A percentile compares a stretch with the other conserved stretches of the same genome.
phyloP scores from a whole-genome alignment of 92 coral and sea anemone genomes.

The Virgularia gustaviana region DNA sequence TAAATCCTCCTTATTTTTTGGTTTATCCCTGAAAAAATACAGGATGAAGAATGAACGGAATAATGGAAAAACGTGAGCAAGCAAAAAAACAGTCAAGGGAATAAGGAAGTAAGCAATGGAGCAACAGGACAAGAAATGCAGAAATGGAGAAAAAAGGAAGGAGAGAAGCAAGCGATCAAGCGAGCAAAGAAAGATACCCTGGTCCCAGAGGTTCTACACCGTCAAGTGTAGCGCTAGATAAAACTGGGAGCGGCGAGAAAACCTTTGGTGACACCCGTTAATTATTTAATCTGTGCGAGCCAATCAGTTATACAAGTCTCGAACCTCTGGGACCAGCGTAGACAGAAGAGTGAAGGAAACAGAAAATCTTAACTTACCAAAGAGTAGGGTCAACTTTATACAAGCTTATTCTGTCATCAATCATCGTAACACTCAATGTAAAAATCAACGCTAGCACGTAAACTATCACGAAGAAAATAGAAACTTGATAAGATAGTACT shows the following conservation, averaged over 20 bases:
- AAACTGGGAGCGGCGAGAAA: neutral
- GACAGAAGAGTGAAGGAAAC: too few relatives aligned
- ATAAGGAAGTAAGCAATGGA: neutral
- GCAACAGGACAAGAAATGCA: neutral
- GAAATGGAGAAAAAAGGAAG: too few relatives aligned
- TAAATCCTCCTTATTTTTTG: slow-evolving; percentile 57
- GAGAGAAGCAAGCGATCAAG: too few relatives aligned
- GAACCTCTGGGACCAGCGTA: too few relatives aligned
- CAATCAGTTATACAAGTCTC: too few relatives aligned
- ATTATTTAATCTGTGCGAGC: too few relatives aligned
- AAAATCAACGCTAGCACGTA: slow-evolving; percentile 90
- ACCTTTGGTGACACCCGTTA: too few relatives aligned
- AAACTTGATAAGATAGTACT: too few relatives aligned
- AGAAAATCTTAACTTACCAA: slow-evolving; percentile 49
- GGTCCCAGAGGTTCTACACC: too few relatives aligned
- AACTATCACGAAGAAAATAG: too few relatives aligned
- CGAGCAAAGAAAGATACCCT: too few relatives aligned
- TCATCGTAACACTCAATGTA: slow-evolving; percentile 87
- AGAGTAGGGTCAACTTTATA: slow-evolving; percentile 57
- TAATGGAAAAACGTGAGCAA: neutral
- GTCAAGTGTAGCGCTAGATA: neutral
- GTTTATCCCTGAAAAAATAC: slow-evolving; percentile 53
- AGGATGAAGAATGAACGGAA: neutral
- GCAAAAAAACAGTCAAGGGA: too few relatives aligned
- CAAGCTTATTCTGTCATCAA: slow-evolving; percentile 89